Evolutionary conservation across 2,888 invertebrate species (phyloP), one percentile per base, ranked within the genome.

Genomic region (Drosophila birchii): DNA sequence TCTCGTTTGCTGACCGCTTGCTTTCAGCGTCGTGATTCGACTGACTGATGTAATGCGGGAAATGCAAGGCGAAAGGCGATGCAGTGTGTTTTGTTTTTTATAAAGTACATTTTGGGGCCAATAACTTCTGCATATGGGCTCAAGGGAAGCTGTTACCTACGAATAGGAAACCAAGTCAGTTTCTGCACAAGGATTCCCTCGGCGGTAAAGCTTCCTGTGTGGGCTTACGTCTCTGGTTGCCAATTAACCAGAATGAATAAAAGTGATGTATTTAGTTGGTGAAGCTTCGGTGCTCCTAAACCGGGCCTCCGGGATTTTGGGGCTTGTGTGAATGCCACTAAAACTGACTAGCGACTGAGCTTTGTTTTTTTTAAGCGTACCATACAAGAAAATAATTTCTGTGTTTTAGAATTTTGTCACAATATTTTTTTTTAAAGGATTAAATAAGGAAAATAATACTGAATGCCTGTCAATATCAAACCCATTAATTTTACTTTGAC

Each of bases 121-220:
- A 86, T 20, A 89, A 84, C 78, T 90, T 80, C 74, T 91, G 88
- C 91, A 91, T 90, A 68, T 38, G 70, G 59, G 34, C 20, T 16
- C 43, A 7, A 14, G 7, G 8, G 6, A 20, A 18, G 34, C 51
- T 51, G 34, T 16, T 5, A 34, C 12, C 49, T 38, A 14, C 26
- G 6, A 5, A 11, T 2, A 14, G 12, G 5, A 3, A 39, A 23
- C 26, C 36, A n/a, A 18, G 18, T n/a, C 12, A 29, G 18, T 18
- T 38, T 8, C 12, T 6, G 32, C 43, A 32, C 67, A 16, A 47
- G 14, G n/a, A 34, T 29, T 14, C 6, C 54, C 68, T 47, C 6
- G n/a, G 16, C 12, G 8, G n/a, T 14, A 32, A 5, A 20, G 44
- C 16, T 39, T 63, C 12, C 51, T 23, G 41, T 14, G 41, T 26